These are phyloP conservation scores for Litocranius walleri DNA, from an alignment of 2,113 vertebrate genomes.

Conservation along the genomic window DNA sequence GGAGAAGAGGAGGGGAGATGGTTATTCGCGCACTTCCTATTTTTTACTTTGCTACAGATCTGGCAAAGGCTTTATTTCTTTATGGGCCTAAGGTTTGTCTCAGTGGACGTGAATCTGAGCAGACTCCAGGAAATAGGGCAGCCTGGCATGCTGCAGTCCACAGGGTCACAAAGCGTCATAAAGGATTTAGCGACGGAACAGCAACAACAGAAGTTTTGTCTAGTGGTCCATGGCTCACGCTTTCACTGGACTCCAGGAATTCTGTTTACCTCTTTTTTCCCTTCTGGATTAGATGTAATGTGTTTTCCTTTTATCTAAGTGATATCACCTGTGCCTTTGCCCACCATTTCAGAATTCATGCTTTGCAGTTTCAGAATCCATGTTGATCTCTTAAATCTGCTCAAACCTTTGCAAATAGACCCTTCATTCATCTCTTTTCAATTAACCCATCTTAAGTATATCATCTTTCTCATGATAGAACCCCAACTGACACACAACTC, in stretches of 20 bases:
- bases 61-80: neutral
- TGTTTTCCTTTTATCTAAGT: neutral
- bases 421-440: neutral
- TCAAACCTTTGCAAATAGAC: neutral
- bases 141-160: neutral
- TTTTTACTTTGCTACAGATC: neutral
- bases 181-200: fast-evolving
- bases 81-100: neutral
- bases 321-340: neutral
- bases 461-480: neutral
- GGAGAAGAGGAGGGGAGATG: neutral
- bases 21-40: neutral
- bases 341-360: neutral
- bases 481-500: neutral
- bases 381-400: neutral
- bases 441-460: neutral
- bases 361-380: neutral
- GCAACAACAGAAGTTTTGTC: neutral
- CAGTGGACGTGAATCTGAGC: neutral
- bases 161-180: too few species aligned
- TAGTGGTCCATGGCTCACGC: neutral
- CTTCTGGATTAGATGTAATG: neutral
- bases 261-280: neutral
- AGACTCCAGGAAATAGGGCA: neutral
- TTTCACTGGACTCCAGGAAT: neutral